phyloP scores from a whole-genome alignment of 2,797 vertebrate genomes.

The Sciurus vulgaris region DNA sequence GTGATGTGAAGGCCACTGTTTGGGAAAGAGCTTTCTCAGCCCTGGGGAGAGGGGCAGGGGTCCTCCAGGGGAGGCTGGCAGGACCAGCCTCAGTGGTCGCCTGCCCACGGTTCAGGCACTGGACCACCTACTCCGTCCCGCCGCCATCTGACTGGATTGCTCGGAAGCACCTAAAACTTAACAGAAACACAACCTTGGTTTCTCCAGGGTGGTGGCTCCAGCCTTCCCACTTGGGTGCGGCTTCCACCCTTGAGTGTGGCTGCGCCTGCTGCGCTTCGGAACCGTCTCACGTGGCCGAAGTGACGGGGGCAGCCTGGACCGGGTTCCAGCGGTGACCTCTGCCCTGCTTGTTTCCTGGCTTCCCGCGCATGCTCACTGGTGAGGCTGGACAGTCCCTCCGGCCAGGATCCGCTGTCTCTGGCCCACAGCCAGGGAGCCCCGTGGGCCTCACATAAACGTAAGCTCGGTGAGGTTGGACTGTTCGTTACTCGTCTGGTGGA shows the following conservation, averaged over 20 bases:
- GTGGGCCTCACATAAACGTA: neutral
- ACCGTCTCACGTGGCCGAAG: rapidly evolving
- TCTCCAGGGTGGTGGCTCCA: neutral
- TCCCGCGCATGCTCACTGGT: rapidly evolving
- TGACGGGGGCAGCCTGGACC: neutral
- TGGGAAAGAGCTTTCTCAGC: neutral
- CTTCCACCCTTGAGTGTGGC: neutral
- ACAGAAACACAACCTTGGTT: neutral
- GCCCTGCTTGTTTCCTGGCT: neutral
- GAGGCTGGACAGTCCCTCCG: neutral
- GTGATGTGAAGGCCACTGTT: neutral
- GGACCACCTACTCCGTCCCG: neutral
- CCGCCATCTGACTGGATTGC: neutral
- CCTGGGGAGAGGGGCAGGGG: neutral
- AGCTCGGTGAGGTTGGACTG: neutral
- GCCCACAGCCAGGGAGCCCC: neutral
- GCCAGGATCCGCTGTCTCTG: neutral
- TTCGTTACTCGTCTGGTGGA: neutral
- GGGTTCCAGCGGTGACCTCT: too few relatives aligned
- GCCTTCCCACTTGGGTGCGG: rapidly evolving
- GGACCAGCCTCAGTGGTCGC: neutral
- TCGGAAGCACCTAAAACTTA: neutral
- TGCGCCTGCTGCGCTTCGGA: neutral
- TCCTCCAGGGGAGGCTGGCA: neutral
- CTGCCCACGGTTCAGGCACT: too few relatives aligned